These are phyloP conservation scores for Sphinx pinastri DNA, from an alignment of 2,888 invertebrate genomes.

Conservation along the genomic window DNA sequence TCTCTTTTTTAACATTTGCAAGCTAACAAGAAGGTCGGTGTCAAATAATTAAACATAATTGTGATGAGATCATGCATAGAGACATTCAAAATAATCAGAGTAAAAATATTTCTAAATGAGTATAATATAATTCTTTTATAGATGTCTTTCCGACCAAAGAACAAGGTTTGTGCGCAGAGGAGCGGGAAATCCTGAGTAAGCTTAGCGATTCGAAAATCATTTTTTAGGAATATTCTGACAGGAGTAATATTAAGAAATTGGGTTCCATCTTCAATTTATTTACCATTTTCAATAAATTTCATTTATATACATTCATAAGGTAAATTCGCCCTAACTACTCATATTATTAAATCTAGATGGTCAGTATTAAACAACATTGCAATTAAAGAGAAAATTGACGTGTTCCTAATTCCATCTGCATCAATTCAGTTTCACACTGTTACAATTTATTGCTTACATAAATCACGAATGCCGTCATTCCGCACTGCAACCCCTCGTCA, in stretches of 20 bases:
- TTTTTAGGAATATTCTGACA: too few relatives aligned
- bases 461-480: conserved; percentile 2
- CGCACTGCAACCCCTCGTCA: background rate
- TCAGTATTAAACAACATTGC: background rate
- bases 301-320: too few relatives aligned
- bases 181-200: too few relatives aligned
- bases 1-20: conserved; percentile 52
- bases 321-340: too few relatives aligned
- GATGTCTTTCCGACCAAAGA: background rate
- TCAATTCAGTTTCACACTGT: background rate
- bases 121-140: background rate
- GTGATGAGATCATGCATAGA: conserved; percentile 36
- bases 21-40: conserved; percentile 44
- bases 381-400: background rate
- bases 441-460: background rate
- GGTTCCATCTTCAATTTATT: too few relatives aligned
- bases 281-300: too few relatives aligned
- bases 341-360: too few relatives aligned
- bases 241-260: too few relatives aligned
- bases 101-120: background rate
- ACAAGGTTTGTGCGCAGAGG: too few relatives aligned
- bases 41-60: conserved; percentile 46
- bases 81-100: background rate
- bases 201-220: too few relatives aligned
- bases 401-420: background rate